phyloP scores from a whole-genome alignment of 2,113 vertebrate species.

The Synchiropus splendidus region DNA sequence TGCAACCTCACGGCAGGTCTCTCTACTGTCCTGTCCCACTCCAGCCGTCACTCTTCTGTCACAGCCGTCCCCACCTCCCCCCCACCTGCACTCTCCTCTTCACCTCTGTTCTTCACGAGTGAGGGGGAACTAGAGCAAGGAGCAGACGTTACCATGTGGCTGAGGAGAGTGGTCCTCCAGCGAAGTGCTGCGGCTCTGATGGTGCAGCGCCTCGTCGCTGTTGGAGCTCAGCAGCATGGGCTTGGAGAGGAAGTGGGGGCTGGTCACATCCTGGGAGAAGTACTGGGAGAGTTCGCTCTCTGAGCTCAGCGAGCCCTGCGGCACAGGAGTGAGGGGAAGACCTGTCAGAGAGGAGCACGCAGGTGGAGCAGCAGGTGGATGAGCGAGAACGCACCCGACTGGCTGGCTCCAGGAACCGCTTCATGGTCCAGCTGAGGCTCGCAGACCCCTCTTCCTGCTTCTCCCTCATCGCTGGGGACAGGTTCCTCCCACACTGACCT shows the following conservation, averaged over 20 bases:
- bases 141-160: conserved; percentile 39
- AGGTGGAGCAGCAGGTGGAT: too few relatives aligned
- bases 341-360: too few relatives aligned
- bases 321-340: neutral
- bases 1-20: too few relatives aligned
- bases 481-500: conserved; percentile 78
- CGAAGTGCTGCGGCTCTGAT: conserved; percentile 64
- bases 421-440: conserved; percentile 76
- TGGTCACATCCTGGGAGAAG: conserved; percentile 66
- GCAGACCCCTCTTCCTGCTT: conserved; percentile 64
- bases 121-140: too few relatives aligned
- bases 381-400: conserved; percentile 58
- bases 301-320: conserved; percentile 79
- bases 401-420: conserved; percentile 73
- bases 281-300: conserved; percentile 84
- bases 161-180: conserved; percentile 57
- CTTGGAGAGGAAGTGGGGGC: conserved; percentile 68
- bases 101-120: too few relatives aligned
- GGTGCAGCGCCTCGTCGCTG: conserved; percentile 68
- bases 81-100: too few relatives aligned
- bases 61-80: too few relatives aligned
- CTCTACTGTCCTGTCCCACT: too few relatives aligned
- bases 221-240: conserved; percentile 56
- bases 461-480: conserved; percentile 68
- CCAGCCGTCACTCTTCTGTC: too few relatives aligned